phyloP scores from a whole-genome alignment of 1,140 invertebrate genomes.

The Sitobion miscanthi region DNA sequence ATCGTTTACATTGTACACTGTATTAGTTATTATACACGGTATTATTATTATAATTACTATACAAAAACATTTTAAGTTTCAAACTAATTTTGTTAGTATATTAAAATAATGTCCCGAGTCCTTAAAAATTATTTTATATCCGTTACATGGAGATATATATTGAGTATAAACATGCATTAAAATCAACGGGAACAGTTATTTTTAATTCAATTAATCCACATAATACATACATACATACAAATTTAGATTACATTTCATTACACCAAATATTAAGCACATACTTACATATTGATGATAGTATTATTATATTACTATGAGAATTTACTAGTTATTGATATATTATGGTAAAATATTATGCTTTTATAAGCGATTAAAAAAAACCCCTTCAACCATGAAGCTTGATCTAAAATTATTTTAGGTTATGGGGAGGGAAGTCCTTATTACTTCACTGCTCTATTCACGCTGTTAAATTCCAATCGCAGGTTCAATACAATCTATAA shows the following conservation, averaged over 20 bases:
- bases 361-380: too few relatives aligned
- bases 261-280: background rate
- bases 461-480: too few relatives aligned
- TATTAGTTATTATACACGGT: conserved; percentile 33
- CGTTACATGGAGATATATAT: background rate
- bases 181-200: background rate
- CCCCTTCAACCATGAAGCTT: too few relatives aligned
- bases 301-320: background rate
- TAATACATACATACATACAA: background rate
- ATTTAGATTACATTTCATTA: background rate
- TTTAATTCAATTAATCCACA: background rate
- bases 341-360: too few relatives aligned
- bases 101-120: background rate
- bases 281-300: too few relatives aligned
- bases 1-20: conserved; percentile 46
- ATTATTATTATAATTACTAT: conserved; percentile 5
- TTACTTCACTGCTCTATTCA: too few relatives aligned
- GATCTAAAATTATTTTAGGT: too few relatives aligned
- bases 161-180: background rate
- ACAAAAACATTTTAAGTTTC: conserved; percentile 27
- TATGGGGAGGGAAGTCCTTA: too few relatives aligned
- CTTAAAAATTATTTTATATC: background rate
- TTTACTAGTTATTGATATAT: background rate
- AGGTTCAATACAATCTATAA: too few relatives aligned
- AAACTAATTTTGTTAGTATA: background rate